Evolutionary conservation across 2,888 invertebrate species (phyloP).

Genomic region (Bedellia somnulentella): DNA sequence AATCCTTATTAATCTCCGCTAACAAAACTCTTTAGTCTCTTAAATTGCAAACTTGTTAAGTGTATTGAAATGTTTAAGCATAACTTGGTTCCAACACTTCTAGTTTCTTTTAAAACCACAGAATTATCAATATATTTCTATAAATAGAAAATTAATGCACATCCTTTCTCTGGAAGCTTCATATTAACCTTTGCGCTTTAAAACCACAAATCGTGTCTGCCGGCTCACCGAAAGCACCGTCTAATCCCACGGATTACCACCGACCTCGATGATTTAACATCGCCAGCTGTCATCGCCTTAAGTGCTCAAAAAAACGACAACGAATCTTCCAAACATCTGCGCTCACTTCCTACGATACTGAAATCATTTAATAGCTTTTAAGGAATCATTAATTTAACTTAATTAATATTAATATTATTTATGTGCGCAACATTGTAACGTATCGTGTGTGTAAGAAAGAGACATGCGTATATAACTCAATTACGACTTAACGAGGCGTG

Average conservation of each 20-base stretch:
- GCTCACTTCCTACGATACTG: conserved; percentile 1
- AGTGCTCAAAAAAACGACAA: conserved; percentile 13
- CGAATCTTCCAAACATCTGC: conserved; percentile 5
- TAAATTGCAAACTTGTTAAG: too few species aligned
- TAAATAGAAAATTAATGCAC: conserved; percentile 5
- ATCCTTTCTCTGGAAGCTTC: conserved; percentile 14
- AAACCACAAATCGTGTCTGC: conserved; percentile 25
- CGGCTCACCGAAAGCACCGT: conserved; percentile 18
- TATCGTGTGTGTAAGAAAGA: too few species aligned
- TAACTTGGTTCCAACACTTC: too few species aligned
- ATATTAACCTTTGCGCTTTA: conserved; percentile 11
- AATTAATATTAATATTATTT: conserved; percentile 2
- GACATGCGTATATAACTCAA: too few species aligned
- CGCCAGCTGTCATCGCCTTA: conserved; percentile 40
- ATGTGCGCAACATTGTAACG: too few species aligned
- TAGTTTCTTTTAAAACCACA: too few species aligned
- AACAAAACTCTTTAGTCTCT: too few species aligned
- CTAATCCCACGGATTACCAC: conserved; percentile 25
- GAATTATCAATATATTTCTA: too few species aligned
- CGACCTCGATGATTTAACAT: conserved; percentile 27
- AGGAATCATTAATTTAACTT: conserved; percentile 2
- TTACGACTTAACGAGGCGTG: too few species aligned
- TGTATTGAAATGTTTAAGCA: too few species aligned
- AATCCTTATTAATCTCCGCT: too few species aligned
- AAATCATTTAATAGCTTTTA: neutral